Evolutionary conservation across 2,113 vertebrate genomes (phyloP), one percentile per base, ranked within the genome.

Genomic region (Albula goreensis): DNA sequence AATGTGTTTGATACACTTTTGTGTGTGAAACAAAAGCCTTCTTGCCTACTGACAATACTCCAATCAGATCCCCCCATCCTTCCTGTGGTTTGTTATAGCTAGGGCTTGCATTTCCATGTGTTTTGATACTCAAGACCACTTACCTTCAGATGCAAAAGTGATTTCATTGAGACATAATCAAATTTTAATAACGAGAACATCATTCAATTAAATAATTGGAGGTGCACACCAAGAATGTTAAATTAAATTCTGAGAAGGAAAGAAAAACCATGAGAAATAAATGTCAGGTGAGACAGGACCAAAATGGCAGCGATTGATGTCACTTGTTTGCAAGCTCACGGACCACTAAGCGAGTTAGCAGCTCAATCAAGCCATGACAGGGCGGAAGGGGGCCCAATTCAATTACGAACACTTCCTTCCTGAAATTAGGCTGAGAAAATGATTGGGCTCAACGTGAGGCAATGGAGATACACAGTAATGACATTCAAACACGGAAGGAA

Each of bases 151-250:
- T 81, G 87, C 85, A 31, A 86, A 87, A 81, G 88, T 77, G n/a
- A 78, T 82, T 83, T 78, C 12, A 84, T 41, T 74, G 70, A 86
- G 70, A 87, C 53, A 83, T 63, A 0, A 85, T 89, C 57, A 52
- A 87, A 85, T 63, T 88, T 13, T 22, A 83, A 84, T 81, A 89
- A 89, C 84, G 31, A 85, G 83, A 83, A 88, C 79, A 53, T 85
- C 87, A n/a, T 82, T 87, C 53, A 86, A 80, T 86, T 89, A 84
- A 91, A 91, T 66, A 84, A 91, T 79, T 19, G 86, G 86, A 81
- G 89, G 88, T 82, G 87, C 25, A 90, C 80, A 88, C 81, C 86
- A 86, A 80, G 80, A 90, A 91, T 89, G 91, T 90, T 88, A 87
- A 90, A 77, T 83, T 86, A 83, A 84, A 89, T 19, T 80, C 56